A percentile compares a stretch with the other conserved stretches of the same genome.
These are phyloP conservation scores for Oostethus manadensis DNA, from an alignment of 2,113 vertebrate genomes.

Conservation along the genomic window DNA sequence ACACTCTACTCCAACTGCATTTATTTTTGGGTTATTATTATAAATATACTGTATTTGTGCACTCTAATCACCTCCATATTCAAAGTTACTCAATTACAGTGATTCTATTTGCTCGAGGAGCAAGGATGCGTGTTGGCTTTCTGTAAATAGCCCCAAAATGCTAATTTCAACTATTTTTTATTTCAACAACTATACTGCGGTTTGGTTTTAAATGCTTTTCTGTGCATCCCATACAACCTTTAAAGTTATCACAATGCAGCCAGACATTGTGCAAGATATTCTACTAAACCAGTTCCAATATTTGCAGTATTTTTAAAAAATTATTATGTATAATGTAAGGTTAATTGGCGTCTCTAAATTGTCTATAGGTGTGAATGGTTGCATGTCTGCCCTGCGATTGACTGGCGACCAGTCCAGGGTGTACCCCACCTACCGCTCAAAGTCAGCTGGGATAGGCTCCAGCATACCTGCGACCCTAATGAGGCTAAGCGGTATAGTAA, in stretches of 20 bases:
- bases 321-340: too few species aligned
- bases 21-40: slow-evolving; percentile 9
- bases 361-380: too few species aligned
- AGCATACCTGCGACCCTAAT: too few species aligned
- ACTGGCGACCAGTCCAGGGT: too few species aligned
- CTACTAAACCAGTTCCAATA: neutral
- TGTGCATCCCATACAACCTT: slow-evolving; percentile 12
- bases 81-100: slow-evolving; percentile 50
- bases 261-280: neutral
- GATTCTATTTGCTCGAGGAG: slow-evolving; percentile 22
- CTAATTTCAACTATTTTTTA: slow-evolving; percentile 19
- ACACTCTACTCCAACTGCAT: slow-evolving; percentile 56
- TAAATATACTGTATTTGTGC: slow-evolving; percentile 28
- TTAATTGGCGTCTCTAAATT: too few species aligned
- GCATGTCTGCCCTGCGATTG: too few species aligned
- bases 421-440: too few species aligned
- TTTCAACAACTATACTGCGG: slow-evolving; percentile 14
- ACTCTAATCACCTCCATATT: slow-evolving; percentile 46
- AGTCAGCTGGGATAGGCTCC: too few species aligned
- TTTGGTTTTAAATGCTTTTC: neutral
- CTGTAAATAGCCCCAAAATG: slow-evolving; percentile 16
- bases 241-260: neutral
- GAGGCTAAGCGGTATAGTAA: too few species aligned
- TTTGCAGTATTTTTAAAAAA: too few species aligned
- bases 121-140: slow-evolving; percentile 21